Conservation (phyloP, 2,888 invertebrate species). For the Spisula subtruncata region DNA sequence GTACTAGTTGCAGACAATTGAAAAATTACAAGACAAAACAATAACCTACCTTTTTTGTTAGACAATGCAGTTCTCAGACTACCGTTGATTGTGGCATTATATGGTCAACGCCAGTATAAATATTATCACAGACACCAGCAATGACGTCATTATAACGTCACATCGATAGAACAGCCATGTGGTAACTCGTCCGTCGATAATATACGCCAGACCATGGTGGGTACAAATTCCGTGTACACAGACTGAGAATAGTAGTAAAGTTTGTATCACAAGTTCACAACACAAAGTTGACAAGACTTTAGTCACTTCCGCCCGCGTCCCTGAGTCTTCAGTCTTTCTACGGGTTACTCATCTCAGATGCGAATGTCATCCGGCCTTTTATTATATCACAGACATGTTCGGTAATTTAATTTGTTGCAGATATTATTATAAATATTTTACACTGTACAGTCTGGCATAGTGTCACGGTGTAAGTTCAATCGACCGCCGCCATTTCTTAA, state of each 20-base stretch:
- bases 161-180: background rate
- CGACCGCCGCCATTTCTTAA: slow-evolving; percentile 52
- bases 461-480: slow-evolving; percentile 53
- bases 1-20: too few species aligned
- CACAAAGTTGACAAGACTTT: background rate
- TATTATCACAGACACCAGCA: background rate
- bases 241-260: background rate
- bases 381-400: slow-evolving; percentile 19
- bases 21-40: too few species aligned
- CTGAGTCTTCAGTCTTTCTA: background rate
- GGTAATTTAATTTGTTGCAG: background rate
- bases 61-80: background rate
- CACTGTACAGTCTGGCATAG: slow-evolving; percentile 65
- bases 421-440: slow-evolving; percentile 31
- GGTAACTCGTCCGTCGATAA: background rate
- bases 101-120: background rate
- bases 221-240: background rate
- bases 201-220: background rate
- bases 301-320: background rate
- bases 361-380: background rate
- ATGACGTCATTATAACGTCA: background rate
- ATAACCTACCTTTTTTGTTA: background rate
- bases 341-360: background rate
- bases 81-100: background rate
- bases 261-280: too few species aligned